Percentiles rank a stretch among this genome's conserved stretches.
Conservation (phyloP, 2,888 invertebrate species). For the Serripes groenlandicus region DNA sequence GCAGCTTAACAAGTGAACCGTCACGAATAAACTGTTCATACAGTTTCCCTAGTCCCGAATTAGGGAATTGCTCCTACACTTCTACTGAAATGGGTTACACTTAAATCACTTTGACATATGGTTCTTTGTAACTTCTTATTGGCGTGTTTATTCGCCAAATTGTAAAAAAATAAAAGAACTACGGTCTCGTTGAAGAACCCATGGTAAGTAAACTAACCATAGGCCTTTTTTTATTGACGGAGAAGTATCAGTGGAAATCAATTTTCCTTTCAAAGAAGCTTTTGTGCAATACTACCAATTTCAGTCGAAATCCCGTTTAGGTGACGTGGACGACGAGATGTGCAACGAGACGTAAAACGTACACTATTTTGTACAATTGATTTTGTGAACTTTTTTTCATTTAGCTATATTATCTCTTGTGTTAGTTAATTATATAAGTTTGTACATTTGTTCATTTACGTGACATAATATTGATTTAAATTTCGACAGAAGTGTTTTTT, state of each 20-base stretch:
- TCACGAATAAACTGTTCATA: too few relatives aligned
- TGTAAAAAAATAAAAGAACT: too few relatives aligned
- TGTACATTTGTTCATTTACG: neutral
- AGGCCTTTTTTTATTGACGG: too few relatives aligned
- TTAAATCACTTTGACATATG: too few relatives aligned
- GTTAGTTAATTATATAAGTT: neutral
- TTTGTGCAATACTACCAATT: neutral
- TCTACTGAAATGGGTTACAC: too few relatives aligned
- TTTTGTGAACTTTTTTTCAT: neutral
- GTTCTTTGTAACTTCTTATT: too few relatives aligned
- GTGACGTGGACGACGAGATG: conserved; percentile 18
- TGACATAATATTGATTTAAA: neutral
- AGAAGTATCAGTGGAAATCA: conserved; percentile 19
- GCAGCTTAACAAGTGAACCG: conserved; percentile 9
- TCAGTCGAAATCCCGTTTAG: neutral
- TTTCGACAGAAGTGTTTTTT: neutral
- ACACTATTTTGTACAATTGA: neutral
- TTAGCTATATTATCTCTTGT: neutral
- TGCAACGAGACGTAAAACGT: neutral
- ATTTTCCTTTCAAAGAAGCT: conserved; percentile 12
- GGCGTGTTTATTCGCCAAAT: too few relatives aligned
- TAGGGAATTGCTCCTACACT: too few relatives aligned
- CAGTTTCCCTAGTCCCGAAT: too few relatives aligned
- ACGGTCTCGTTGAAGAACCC: too few relatives aligned
- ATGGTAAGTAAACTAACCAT: too few relatives aligned